These are phyloP conservation scores for Otolemur crassicaudatus DNA, from an alignment of 2,797 vertebrate genomes.

Conservation along the genomic window DNA sequence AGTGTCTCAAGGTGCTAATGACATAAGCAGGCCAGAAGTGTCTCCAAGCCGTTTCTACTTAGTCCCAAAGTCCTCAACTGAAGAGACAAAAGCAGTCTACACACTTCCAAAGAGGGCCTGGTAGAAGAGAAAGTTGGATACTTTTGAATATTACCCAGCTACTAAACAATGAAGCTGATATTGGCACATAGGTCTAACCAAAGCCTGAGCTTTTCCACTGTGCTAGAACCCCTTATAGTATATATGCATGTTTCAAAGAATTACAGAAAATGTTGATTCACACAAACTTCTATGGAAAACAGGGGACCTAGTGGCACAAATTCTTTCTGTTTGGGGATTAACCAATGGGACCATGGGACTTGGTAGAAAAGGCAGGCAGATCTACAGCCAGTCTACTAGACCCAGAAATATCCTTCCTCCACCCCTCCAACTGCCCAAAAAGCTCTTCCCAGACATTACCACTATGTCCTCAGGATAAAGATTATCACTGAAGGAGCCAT, in stretches of 20 bases:
- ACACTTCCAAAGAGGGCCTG: background rate
- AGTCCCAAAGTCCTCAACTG: background rate
- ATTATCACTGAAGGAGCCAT: constrained; percentile 99
- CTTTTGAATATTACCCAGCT: background rate
- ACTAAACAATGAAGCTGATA: background rate
- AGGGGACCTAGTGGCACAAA: background rate
- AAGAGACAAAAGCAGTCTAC: constrained; percentile 32
- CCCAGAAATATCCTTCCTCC: background rate
- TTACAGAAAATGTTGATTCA: background rate
- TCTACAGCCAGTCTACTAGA: background rate
- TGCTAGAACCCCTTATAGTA: background rate
- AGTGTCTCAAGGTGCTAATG: background rate
- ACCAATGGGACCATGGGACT: background rate
- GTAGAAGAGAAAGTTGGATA: background rate
- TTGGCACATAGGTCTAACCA: background rate
- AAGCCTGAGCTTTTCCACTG: background rate
- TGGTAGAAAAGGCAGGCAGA: background rate
- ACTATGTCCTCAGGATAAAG: constrained; percentile 98
- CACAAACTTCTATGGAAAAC: background rate
- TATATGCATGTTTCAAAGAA: background rate
- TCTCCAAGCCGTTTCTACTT: background rate
- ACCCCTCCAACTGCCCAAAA: background rate
- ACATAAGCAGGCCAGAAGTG: background rate
- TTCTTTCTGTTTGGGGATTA: background rate
- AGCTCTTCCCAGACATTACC: constrained; percentile 86